These are phyloP conservation scores for Melitaea cinxia DNA, from an alignment of 1,140 invertebrate species.

Conservation along the genomic window DNA sequence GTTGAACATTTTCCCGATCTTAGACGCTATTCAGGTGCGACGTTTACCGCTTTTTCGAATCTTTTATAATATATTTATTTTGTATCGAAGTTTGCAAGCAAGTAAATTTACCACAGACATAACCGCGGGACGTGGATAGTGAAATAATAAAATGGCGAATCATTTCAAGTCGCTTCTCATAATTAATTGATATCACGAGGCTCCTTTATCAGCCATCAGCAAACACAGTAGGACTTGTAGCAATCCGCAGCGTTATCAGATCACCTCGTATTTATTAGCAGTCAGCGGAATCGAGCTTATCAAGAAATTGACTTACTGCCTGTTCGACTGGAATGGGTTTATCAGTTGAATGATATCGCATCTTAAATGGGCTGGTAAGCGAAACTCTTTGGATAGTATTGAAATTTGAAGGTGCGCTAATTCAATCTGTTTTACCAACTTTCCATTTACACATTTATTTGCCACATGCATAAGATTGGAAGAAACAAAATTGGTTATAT, in stretches of 20 bases:
- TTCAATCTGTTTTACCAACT: neutral
- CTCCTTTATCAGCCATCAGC: constrained; percentile 6
- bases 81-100: no score
- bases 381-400: neutral
- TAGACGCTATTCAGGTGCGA: no score
- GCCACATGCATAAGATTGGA: no score
- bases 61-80: no score
- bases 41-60: no score
- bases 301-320: constrained; percentile 24
- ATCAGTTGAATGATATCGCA: constrained; percentile 21
- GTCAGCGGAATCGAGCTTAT: constrained; percentile 15
- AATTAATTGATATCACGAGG: constrained; percentile 1
- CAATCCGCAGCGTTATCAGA: constrained; percentile 24
- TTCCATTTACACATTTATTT: neutral
- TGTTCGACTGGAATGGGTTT: constrained; percentile 11
- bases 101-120: no score
- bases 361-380: constrained; percentile 1
- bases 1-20: no score
- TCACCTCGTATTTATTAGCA: constrained; percentile 2
- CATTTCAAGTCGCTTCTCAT: neutral
- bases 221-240: constrained; percentile 8
- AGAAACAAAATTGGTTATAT: no score
- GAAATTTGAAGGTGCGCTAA: constrained; percentile 1
- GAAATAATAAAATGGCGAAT: neutral
- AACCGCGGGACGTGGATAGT: no score